Percentiles rank a stretch among this genome's conserved stretches.
These are phyloP conservation scores for Eidolon dupreanum DNA, from an alignment of 2,797 vertebrate species.

Conservation along the genomic window DNA sequence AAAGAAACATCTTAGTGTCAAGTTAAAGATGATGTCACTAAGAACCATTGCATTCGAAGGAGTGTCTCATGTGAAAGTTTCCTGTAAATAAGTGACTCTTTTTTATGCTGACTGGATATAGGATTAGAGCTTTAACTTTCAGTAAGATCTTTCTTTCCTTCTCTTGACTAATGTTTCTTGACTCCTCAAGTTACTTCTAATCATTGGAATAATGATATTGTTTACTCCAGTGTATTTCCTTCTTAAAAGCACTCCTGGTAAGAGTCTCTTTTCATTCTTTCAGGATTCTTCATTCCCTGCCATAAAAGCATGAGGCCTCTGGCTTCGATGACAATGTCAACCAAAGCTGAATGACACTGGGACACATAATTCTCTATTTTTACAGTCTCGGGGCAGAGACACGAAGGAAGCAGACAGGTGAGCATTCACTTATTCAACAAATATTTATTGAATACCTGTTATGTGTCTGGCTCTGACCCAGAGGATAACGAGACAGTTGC, in stretches of 20 bases:
- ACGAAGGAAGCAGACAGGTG: not conserved
- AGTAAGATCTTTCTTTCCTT: not conserved
- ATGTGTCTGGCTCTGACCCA: not conserved
- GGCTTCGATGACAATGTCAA: not conserved
- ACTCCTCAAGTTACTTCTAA: not conserved
- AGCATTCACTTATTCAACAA: not conserved
- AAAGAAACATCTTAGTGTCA: not conserved
- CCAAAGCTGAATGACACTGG: not conserved
- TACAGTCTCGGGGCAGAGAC: not conserved
- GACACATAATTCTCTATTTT: not conserved
- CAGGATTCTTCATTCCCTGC: not conserved
- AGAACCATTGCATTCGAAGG: not conserved
- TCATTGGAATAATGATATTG: conserved; percentile 1
- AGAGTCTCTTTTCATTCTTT: conserved; percentile 17
- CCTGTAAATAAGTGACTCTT: not conserved
- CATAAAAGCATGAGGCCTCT: not conserved
- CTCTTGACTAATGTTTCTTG: not conserved
- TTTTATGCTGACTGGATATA: not conserved
- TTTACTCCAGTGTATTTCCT: not conserved
- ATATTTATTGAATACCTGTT: not conserved
- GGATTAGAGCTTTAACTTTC: not conserved
- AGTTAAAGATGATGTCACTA: not conserved
- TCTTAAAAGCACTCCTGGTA: not conserved
- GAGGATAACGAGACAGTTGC: not conserved
- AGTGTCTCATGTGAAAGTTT: not conserved